These are phyloP conservation scores for Passer domesticus DNA, from an alignment of 2,113 vertebrate genomes.

Conservation along the genomic window DNA sequence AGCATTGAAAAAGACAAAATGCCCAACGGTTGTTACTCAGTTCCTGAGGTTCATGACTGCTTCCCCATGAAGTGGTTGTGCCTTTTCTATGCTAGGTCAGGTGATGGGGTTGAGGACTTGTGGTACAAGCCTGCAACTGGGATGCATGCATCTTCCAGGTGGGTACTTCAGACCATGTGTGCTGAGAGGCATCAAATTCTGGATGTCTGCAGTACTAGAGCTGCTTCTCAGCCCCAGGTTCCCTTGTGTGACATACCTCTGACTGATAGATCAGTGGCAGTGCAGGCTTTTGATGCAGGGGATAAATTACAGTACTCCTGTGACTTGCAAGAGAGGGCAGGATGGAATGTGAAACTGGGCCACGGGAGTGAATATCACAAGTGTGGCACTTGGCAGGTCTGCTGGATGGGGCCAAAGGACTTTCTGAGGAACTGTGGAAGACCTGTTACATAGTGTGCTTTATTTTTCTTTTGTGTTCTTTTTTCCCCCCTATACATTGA, in stretches of 20 bases:
- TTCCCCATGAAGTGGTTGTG: neutral
- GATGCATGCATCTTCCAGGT: neutral
- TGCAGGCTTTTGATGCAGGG: neutral
- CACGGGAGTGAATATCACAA: neutral
- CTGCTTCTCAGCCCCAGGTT: neutral
- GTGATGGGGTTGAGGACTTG: neutral
- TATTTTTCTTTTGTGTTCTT: neutral
- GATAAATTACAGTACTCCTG: neutral
- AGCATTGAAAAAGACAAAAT: neutral
- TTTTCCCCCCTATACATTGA: neutral
- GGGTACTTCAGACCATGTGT: neutral
- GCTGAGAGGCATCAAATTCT: neutral
- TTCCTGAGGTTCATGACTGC: neutral
- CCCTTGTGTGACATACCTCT: rapidly evolving
- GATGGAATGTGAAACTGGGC: neutral
- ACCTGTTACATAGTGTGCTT: neutral
- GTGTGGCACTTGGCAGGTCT: neutral
- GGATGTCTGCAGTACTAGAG: neutral
- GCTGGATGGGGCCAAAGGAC: neutral
- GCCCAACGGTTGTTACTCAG: neutral
- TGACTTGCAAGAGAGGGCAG: neutral
- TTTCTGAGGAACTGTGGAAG: neutral
- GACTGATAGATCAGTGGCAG: neutral
- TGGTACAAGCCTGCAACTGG: neutral
- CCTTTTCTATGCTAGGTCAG: neutral